A percentile compares a stretch with the other conserved stretches of the same genome.
Conservation (phyloP, 2,888 invertebrate genomes). For the Myathropa florea region DNA sequence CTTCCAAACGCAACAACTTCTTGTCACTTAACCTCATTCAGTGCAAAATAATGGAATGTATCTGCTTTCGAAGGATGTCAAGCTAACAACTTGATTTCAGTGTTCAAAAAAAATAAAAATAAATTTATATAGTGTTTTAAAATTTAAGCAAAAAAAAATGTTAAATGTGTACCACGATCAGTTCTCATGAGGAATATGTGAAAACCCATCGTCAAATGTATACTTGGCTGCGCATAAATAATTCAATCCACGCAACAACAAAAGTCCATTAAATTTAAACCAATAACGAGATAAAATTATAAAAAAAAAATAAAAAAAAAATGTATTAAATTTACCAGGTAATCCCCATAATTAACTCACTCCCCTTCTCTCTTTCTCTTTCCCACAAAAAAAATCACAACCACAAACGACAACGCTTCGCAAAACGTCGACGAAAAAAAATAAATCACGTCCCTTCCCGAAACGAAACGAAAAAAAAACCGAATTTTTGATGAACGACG, state of each 20-base stretch:
- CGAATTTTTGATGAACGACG: conserved; percentile 29
- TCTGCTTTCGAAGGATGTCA: conserved; percentile 5
- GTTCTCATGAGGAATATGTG: conserved; percentile 18
- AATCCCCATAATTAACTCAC: conserved; percentile 64
- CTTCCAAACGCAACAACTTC: background rate
- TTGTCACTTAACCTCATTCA: background rate
- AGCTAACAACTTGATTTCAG: conserved; percentile 6
- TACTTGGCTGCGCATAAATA: conserved; percentile 50
- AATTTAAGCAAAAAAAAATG: background rate
- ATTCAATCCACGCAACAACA: conserved; percentile 18
- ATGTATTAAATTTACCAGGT: conserved; percentile 60
- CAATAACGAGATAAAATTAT: conserved; percentile 10
- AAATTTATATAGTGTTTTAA: background rate
- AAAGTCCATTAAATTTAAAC: conserved; percentile 49
- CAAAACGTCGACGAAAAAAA: conserved; percentile 20
- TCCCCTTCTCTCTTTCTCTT: conserved; percentile 52
- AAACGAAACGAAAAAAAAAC: too few relatives aligned
- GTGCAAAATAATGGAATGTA: conserved; percentile 20
- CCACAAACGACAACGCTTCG: conserved; percentile 32
- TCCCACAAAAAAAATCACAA: conserved; percentile 29
- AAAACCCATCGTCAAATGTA: conserved; percentile 36
- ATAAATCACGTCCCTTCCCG: conserved; percentile 3
- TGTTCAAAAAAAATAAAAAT: background rate
- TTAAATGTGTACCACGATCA: background rate
- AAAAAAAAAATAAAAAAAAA: conserved; percentile 22